These are phyloP conservation scores for Caenorhabditis drosophilae DNA, from an alignment of 2,888 invertebrate species.

Conservation along the genomic window DNA sequence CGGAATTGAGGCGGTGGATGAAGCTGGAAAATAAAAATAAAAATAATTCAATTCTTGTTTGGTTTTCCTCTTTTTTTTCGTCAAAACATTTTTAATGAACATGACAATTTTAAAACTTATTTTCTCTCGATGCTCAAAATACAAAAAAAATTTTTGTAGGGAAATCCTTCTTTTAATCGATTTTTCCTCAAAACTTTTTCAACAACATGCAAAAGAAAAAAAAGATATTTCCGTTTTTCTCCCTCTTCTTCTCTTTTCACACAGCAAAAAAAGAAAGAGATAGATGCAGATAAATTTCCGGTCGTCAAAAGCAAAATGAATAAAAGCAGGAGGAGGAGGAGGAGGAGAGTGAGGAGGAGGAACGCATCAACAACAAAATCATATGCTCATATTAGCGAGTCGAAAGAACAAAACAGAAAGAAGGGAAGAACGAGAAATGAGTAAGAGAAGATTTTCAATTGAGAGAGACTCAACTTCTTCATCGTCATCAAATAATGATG, in stretches of 20 bases:
- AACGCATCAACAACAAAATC: not conserved
- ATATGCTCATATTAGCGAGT: not conserved
- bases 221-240: not conserved
- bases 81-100: too few species aligned
- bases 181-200: too few species aligned
- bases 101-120: too few species aligned
- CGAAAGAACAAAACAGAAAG: not conserved
- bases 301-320: not conserved
- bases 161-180: too few species aligned
- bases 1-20: constrained; percentile 29
- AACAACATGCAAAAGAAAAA: too few species aligned
- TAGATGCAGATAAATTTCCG: too few species aligned
- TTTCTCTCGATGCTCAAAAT: too few species aligned
- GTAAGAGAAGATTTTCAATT: not conserved
- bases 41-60: not conserved
- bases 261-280: too few species aligned
- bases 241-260: not conserved
- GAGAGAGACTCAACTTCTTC: too few species aligned
- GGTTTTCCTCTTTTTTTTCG: too few species aligned
- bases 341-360: constrained; percentile 11
- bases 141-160: too few species aligned
- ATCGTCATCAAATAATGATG: too few species aligned
- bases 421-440: not conserved
- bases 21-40: constrained; percentile 20
- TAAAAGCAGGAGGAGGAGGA: constrained; percentile 10